A percentile compares a stretch with the other conserved stretches of the same genome.
Conservation (phyloP, 2,888 invertebrate genomes). For the Steinernema scapterisci region DNA sequence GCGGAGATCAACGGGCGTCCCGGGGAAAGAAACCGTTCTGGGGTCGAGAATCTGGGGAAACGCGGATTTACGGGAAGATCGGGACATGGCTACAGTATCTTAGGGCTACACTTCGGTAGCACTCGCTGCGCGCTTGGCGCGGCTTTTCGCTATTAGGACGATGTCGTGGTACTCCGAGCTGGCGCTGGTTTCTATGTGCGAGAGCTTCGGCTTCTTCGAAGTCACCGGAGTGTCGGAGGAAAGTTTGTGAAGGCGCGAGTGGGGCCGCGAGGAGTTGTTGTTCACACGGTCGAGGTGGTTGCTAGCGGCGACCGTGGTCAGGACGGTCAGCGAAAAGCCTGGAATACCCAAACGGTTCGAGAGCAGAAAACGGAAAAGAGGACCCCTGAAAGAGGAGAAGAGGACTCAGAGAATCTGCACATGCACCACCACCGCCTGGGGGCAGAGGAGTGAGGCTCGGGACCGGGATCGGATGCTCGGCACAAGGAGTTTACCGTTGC, state of each 20-base stretch:
- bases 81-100: not conserved
- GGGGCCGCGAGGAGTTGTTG: slow-evolving; percentile 16
- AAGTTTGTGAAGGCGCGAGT: slow-evolving; percentile 23
- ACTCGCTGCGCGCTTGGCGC: not conserved
- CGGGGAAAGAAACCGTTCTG: slow-evolving; percentile 9
- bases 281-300: slow-evolving; percentile 25
- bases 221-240: not conserved
- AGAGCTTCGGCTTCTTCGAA: slow-evolving; percentile 17
- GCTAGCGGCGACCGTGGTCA: slow-evolving; percentile 24
- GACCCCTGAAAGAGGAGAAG: not conserved
- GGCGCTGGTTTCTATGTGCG: slow-evolving; percentile 10
- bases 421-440: not conserved
- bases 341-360: not conserved
- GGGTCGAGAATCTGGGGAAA: not conserved
- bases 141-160: not conserved
- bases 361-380: not conserved
- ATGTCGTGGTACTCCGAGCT: slow-evolving; percentile 5
- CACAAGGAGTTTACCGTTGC: slow-evolving; percentile 10
- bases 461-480: not conserved
- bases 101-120: slow-evolving; percentile 10
- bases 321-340: slow-evolving; percentile 18
- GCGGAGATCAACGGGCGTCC: not conserved
- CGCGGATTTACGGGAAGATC: not conserved
- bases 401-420: slow-evolving; percentile 5
- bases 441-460: not conserved